Percentiles rank a stretch among this genome's conserved stretches.
These are phyloP conservation scores for Entelurus aequoreus DNA, from an alignment of 2,113 vertebrate genomes.

Conservation along the genomic window DNA sequence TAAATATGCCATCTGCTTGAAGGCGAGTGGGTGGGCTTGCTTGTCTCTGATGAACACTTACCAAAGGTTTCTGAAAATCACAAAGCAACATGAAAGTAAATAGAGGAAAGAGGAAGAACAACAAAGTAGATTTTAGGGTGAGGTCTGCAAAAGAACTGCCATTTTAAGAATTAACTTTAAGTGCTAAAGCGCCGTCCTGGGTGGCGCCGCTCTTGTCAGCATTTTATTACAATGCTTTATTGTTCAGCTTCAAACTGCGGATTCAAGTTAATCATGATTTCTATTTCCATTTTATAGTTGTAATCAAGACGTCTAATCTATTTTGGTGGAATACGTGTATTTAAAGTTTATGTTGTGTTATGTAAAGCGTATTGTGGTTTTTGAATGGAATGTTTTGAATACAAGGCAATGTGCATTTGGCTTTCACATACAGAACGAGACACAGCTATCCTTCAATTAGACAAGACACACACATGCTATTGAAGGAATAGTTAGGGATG, in stretches of 20 bases:
- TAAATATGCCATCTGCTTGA: slow-evolving; percentile 80
- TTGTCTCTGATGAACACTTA: slow-evolving; percentile 80
- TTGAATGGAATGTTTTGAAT: slow-evolving; percentile 45
- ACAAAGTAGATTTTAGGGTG: slow-evolving; percentile 63
- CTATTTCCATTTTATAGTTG: slow-evolving; percentile 3
- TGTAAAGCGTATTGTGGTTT: slow-evolving; percentile 19
- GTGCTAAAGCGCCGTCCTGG: slow-evolving; percentile 13
- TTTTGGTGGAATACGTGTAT: neutral
- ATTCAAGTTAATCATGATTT: neutral
- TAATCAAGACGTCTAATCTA: slow-evolving; percentile 2
- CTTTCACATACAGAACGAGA: slow-evolving; percentile 53
- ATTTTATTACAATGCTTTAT: slow-evolving; percentile 2
- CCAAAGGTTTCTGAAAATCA: slow-evolving; percentile 96
- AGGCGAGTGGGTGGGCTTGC: slow-evolving; percentile 74
- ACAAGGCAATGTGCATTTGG: slow-evolving; percentile 47
- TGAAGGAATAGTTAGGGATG: slow-evolving; percentile 7
- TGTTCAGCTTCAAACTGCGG: neutral
- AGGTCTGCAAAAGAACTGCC: slow-evolving; percentile 9
- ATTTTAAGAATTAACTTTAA: slow-evolving; percentile 20
- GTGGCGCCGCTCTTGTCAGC: neutral
- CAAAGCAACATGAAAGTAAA: slow-evolving; percentile 68
- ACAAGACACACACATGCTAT: slow-evolving; percentile 46
- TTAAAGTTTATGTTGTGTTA: neutral
- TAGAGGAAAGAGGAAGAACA: slow-evolving; percentile 68
- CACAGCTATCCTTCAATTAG: slow-evolving; percentile 40